Evolutionary conservation across 2,888 invertebrate species (phyloP).

Genomic region (Harpalus rufipes): DNA sequence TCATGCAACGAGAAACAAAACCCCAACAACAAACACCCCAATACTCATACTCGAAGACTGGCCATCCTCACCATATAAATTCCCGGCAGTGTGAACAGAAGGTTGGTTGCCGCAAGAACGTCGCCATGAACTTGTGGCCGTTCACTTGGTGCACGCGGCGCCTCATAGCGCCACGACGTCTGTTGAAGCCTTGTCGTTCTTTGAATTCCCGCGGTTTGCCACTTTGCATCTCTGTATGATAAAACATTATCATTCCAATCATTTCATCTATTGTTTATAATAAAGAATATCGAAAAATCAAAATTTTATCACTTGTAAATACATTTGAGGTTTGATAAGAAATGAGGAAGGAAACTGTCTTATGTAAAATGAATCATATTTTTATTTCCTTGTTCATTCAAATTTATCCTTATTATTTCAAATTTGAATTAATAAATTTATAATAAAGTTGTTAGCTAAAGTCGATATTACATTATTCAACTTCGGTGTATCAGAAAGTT

Average conservation of each 20-base stretch:
- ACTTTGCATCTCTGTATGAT: slow-evolving; percentile 78
- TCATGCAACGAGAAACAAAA: slow-evolving; percentile 64
- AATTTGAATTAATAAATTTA: not conserved
- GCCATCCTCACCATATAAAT: slow-evolving; percentile 93
- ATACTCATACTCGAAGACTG: slow-evolving; percentile 42
- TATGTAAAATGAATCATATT: not conserved
- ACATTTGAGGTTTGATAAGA: not conserved
- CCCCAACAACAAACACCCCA: slow-evolving; percentile 44
- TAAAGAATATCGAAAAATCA: not conserved
- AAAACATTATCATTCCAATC: not conserved
- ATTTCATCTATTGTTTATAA: not conserved
- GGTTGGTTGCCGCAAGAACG: slow-evolving; percentile 98
- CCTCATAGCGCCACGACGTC: slow-evolving; percentile 98
- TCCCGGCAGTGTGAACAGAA: slow-evolving; percentile 99
- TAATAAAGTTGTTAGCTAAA: too few species aligned
- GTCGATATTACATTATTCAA: too few species aligned
- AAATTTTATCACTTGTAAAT: slow-evolving; percentile 22
- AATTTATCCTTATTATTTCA: slow-evolving; percentile 11
- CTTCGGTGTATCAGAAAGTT: too few species aligned
- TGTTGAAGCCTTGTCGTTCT: slow-evolving; percentile 96
- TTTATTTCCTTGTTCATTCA: not conserved
- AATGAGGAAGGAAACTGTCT: not conserved
- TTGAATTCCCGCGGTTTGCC: slow-evolving; percentile 92
- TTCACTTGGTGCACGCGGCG: slow-evolving; percentile 98
- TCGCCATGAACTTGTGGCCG: slow-evolving; percentile 99